Conservation (phyloP, 2,113 vertebrate genomes). For the Pluvianellus socialis region DNA sequence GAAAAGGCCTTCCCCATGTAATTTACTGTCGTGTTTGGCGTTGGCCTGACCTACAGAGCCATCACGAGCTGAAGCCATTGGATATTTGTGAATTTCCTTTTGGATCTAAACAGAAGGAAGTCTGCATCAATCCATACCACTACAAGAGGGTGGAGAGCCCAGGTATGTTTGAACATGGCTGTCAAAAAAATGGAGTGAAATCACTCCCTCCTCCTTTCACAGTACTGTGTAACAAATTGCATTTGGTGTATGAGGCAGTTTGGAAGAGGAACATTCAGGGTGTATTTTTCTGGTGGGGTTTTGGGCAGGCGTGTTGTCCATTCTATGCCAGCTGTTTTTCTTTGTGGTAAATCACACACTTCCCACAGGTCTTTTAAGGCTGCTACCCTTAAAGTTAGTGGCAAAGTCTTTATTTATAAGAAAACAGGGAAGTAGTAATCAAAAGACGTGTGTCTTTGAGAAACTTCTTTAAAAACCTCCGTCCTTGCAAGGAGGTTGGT, state of each 20-base stretch:
- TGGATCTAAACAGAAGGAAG: slow-evolving; percentile 99
- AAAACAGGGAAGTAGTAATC: not conserved
- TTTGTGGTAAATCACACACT: not conserved
- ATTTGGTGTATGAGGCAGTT: not conserved
- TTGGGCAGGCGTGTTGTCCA: not conserved
- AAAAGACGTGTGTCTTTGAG: not conserved
- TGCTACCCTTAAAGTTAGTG: not conserved
- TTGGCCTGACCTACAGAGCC: slow-evolving; percentile 98
- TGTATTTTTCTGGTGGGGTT: not conserved
- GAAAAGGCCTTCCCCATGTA: slow-evolving; percentile 96
- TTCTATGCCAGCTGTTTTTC: not conserved
- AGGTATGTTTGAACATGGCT: slow-evolving; percentile 73
- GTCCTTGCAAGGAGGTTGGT: not conserved
- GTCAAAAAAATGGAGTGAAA: not conserved
- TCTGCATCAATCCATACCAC: slow-evolving; percentile 99
- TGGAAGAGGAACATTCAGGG: not conserved
- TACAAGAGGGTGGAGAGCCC: slow-evolving; percentile 98
- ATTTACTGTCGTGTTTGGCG: slow-evolving; percentile 99
- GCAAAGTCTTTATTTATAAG: not conserved
- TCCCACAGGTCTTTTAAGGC: not conserved
- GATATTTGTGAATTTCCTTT: slow-evolving; percentile 99
- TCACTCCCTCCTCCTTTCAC: not conserved
- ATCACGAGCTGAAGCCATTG: slow-evolving; percentile 96
- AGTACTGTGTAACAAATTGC: not conserved
- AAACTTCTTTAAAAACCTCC: not conserved